These are phyloP conservation scores for Nannospalax galili DNA, from an alignment of 2,113 vertebrate genomes.

Conservation along the genomic window DNA sequence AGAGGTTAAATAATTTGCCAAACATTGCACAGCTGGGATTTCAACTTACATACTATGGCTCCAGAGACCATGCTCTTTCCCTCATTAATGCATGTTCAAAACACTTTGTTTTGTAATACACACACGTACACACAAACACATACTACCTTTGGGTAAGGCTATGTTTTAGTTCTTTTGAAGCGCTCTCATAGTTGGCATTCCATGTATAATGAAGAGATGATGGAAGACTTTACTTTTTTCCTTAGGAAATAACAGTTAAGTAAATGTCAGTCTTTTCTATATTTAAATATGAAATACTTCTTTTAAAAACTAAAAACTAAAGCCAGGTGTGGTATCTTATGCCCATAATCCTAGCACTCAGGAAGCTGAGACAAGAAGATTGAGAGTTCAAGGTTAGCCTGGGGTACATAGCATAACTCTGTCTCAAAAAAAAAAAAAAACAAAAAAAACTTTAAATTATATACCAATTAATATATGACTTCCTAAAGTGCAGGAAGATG, in stretches of 20 bases:
- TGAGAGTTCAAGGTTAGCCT: background rate
- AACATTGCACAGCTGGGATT: slow-evolving; percentile 36
- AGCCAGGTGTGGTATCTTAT: background rate
- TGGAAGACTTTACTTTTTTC: slow-evolving; percentile 2
- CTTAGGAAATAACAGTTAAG: slow-evolving; percentile 31
- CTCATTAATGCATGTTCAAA: slow-evolving; percentile 46
- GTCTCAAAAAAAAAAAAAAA: background rate
- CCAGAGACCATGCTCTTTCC: slow-evolving; percentile 26
- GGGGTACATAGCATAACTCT: background rate
- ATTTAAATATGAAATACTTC: slow-evolving; percentile 29
- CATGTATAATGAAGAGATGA: slow-evolving; percentile 19
- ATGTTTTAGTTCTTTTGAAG: background rate
- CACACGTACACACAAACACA: background rate
- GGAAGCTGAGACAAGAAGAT: background rate
- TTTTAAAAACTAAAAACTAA: slow-evolving; percentile 14
- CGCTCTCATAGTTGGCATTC: background rate
- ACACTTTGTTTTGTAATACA: slow-evolving; percentile 12
- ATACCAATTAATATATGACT: slow-evolving; percentile 46
- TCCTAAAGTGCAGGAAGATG: slow-evolving; percentile 39
- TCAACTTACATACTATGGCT: slow-evolving; percentile 18
- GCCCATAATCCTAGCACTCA: background rate
- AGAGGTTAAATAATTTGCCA: slow-evolving; percentile 37
- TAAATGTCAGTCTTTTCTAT: slow-evolving; percentile 51
- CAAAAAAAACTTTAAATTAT: background rate
- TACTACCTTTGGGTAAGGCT: background rate